Percentiles rank a stretch among this genome's conserved stretches.
Conservation (phyloP, 2,888 invertebrate genomes). For the Xestia c-nigrum region DNA sequence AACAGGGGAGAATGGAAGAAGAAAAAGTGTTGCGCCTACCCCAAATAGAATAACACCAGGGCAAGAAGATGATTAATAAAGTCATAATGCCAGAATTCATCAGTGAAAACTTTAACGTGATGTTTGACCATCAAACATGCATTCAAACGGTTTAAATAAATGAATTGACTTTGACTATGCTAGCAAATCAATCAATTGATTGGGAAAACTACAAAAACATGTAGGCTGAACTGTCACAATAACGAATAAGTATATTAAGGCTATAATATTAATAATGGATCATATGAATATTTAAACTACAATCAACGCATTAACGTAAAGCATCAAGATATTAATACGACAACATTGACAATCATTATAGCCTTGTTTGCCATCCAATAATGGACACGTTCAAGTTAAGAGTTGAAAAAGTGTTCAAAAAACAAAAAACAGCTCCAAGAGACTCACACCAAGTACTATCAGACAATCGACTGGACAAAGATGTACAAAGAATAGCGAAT, state of each 20-base stretch:
- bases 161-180: too few species aligned
- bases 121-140: too few species aligned
- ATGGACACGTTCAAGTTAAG: not conserved
- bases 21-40: too few species aligned
- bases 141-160: too few species aligned
- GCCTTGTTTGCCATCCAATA: not conserved
- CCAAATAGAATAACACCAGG: too few species aligned
- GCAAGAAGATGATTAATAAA: too few species aligned
- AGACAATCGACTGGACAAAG: not conserved
- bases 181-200: too few species aligned
- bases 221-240: not conserved
- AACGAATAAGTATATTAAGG: not conserved
- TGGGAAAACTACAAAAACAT: not conserved
- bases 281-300: not conserved
- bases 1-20: too few species aligned
- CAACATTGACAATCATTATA: not conserved
- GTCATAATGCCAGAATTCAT: too few species aligned
- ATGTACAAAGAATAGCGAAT: not conserved
- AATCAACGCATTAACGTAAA: not conserved
- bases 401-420: not conserved
- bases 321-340: not conserved
- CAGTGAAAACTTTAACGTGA: too few species aligned
- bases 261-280: not conserved
- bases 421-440: not conserved
- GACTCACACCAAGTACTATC: not conserved